Evolutionary conservation across 2,113 vertebrate species (phyloP), one percentile per base, ranked within the genome.

Genomic region (Nipponia nippon): DNA sequence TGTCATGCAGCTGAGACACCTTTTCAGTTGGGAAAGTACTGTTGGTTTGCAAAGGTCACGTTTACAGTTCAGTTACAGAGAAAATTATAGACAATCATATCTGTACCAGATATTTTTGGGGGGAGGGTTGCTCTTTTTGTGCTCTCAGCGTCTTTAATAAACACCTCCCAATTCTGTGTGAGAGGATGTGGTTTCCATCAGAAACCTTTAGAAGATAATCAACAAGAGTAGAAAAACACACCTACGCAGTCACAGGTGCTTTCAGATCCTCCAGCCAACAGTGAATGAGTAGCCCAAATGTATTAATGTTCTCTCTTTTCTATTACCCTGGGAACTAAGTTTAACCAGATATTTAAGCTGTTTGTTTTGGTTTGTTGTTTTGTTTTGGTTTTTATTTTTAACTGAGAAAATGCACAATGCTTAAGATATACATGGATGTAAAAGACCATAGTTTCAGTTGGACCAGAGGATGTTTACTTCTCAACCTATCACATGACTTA

Each of bases 141-240:
- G 81, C 83, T 97, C 87, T 95, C 80, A 97, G 90, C 25, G 42
- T 94, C 96, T 97, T 98, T 98, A 98, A 98, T 98, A 98, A 97
- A 98, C 97, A 97, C 78, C 97, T 94, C 95, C 95, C 89, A 96
- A 89, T 96, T 95, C 95, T 88, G 97, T 55, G 97, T 98, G 83
- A 98, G 97, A 98, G 98, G 98, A 98, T 98, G 98, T 98, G 98
- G 98, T 98, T 98, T 97, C 95, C 97, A 98, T 98, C 98, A 98
- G 97, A 98, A 98, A 97, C 80, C 77, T 96, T 98, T 92, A 98
- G 98, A 98, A 98, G 98, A 95, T 95, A 92, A 97, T 97, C 95
- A 98, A 98, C 98, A 98, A 91, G 96, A 97, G 91, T 61, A 98
- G 98, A 97, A 98, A 98, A 98, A 98, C 32, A 98, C 98, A 97